Evolutionary conservation across 2,113 vertebrate genomes (phyloP).

Genomic region (Mirza zaza): DNA sequence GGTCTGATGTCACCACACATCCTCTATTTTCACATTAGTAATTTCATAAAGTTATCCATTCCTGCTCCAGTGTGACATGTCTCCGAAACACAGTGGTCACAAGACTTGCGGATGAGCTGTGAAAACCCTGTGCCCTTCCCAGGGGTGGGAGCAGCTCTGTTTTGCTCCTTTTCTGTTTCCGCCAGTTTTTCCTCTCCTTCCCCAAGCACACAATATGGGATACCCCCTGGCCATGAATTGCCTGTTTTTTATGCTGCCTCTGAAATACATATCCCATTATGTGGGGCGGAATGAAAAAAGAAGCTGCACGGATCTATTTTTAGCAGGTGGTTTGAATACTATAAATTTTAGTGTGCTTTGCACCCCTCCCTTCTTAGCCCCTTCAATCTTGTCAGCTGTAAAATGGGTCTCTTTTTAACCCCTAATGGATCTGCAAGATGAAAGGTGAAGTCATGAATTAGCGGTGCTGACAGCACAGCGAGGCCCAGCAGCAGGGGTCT

Average conservation of each 20-base stretch:
- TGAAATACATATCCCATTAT: background rate
- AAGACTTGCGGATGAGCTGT: background rate
- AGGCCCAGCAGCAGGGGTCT: constrained; percentile 82
- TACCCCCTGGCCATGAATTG: constrained; percentile 28
- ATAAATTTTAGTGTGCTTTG: constrained; percentile 65
- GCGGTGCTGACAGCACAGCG: constrained; percentile 85
- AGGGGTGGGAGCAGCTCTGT: background rate
- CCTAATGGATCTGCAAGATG: constrained; percentile 85
- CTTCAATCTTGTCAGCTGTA: constrained; percentile 88
- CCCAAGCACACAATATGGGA: background rate
- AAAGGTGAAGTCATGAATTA: constrained; percentile 88
- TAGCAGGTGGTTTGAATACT: constrained; percentile 76
- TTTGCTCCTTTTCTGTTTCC: background rate
- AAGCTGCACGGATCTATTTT: constrained; percentile 56
- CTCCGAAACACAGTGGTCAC: background rate
- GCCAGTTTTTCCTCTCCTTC: background rate
- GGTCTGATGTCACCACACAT: constrained; percentile 60
- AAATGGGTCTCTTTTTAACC: constrained; percentile 88
- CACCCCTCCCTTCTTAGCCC: constrained; percentile 57
- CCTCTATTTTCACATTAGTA: constrained; percentile 61
- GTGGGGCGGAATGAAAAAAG: constrained; percentile 35
- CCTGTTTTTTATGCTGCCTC: constrained; percentile 16
- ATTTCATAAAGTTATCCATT: constrained; percentile 68
- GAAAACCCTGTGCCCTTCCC: background rate
- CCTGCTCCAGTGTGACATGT: constrained; percentile 36